These are phyloP conservation scores for Mirounga angustirostris DNA, from an alignment of 2,113 vertebrate species.

Conservation along the genomic window DNA sequence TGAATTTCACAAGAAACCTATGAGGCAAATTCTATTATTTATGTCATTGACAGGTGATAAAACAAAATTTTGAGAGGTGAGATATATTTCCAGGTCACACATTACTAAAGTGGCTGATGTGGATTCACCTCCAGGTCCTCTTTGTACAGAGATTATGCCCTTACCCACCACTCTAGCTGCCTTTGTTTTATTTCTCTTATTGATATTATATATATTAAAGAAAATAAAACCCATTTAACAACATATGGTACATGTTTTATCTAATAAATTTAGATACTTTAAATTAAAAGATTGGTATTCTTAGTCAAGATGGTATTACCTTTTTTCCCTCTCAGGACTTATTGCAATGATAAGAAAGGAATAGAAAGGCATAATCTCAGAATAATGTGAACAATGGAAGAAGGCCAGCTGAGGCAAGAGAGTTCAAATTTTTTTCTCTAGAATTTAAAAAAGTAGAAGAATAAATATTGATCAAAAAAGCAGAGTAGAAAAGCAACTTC, in stretches of 20 bases:
- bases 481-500: not conserved
- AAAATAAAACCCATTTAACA: not conserved
- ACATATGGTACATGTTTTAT: not conserved
- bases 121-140: not conserved
- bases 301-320: not conserved
- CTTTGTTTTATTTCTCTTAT: not conserved
- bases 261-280: not conserved
- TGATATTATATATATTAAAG: not conserved
- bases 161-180: not conserved
- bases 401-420: not conserved
- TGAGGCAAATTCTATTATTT: not conserved
- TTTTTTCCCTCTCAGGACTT: not conserved
- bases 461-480: slow-evolving; percentile 8
- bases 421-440: not conserved
- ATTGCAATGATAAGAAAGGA: not conserved
- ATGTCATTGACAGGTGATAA: not conserved
- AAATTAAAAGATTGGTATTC: not conserved
- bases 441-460: slow-evolving; percentile 11
- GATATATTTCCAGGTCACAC: not conserved
- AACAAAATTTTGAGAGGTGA: not conserved
- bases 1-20: not conserved
- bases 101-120: not conserved
- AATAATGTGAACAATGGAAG: slow-evolving; percentile 26
- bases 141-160: not conserved
- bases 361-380: not conserved